phyloP scores from a whole-genome alignment of 2,797 vertebrate genomes.

The Pogonophryne albipinna region DNA sequence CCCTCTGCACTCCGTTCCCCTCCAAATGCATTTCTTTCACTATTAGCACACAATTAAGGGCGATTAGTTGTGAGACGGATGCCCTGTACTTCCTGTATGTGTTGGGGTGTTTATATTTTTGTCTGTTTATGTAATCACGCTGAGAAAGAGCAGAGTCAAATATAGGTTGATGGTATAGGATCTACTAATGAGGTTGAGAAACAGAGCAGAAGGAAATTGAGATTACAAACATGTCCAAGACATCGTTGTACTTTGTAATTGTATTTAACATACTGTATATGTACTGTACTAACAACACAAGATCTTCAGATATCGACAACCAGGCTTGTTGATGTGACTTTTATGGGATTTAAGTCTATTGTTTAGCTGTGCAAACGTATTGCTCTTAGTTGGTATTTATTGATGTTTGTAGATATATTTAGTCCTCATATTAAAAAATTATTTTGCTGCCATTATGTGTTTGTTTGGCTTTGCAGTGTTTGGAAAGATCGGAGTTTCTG shows the following conservation, averaged over 20 bases:
- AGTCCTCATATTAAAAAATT: constrained; percentile 18
- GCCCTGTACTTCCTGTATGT: constrained; percentile 77
- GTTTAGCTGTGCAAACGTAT: not conserved
- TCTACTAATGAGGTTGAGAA: constrained; percentile 8
- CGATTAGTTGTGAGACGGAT: constrained; percentile 84
- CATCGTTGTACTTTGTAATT: not conserved
- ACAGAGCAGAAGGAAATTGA: not conserved
- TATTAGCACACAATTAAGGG: constrained; percentile 83
- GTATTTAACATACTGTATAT: not conserved
- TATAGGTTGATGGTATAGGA: constrained; percentile 14
- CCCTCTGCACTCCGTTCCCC: constrained; percentile 46
- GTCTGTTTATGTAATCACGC: constrained; percentile 43
- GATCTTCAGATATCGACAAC: not conserved
- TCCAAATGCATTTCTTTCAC: constrained; percentile 73
- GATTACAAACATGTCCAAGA: not conserved
- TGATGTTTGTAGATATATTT: constrained; percentile 13
- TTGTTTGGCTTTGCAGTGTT: constrained; percentile 43
- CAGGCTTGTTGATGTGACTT: not conserved
- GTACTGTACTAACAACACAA: not conserved
- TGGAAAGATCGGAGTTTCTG: constrained; percentile 27
- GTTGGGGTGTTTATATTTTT: constrained; percentile 44
- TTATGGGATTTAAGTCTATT: not conserved
- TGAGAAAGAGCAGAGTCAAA: constrained; percentile 31
- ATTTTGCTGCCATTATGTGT: constrained; percentile 19
- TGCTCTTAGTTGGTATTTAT: constrained; percentile 14